Conservation (phyloP, 2,888 invertebrate genomes). For the Himalopsyche tibetana region DNA sequence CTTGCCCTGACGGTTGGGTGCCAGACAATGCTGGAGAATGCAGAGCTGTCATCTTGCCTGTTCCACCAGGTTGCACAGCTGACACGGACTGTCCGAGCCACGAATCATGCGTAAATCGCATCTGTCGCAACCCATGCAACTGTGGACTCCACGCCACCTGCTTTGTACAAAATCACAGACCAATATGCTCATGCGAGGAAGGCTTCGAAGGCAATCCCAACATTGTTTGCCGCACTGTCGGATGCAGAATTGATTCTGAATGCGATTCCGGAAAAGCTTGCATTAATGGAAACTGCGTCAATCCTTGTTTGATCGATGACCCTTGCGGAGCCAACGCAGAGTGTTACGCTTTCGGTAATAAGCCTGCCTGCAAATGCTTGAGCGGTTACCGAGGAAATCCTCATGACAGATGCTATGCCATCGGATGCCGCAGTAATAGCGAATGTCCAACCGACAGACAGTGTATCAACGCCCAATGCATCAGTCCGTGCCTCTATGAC, state of each 20-base stretch:
- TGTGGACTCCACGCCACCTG: conserved; percentile 92
- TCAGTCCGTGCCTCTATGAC: conserved; percentile 87
- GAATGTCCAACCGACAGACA: conserved; percentile 92
- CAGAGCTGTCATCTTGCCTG: conserved; percentile 82
- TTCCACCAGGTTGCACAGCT: conserved; percentile 85
- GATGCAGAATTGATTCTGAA: conserved; percentile 89
- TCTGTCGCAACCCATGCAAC: conserved; percentile 91
- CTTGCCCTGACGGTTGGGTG: conserved; percentile 90
- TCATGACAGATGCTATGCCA: conserved; percentile 83
- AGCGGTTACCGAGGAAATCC: conserved; percentile 90
- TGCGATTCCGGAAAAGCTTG: conserved; percentile 91
- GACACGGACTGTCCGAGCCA: conserved; percentile 87
- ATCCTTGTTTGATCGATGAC: conserved; percentile 88
- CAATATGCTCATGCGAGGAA: conserved; percentile 89
- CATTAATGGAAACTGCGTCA: conserved; percentile 89
- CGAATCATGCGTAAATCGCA: conserved; percentile 90
- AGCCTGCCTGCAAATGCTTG: conserved; percentile 87
- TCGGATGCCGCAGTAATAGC: conserved; percentile 90
- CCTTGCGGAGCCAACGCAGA: conserved; percentile 90
- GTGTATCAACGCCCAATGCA: conserved; percentile 90
- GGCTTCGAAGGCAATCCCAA: conserved; percentile 93
- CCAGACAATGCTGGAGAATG: conserved; percentile 89
- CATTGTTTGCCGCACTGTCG: conserved; percentile 86
- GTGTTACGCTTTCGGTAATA: conserved; percentile 85
- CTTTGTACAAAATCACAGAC: conserved; percentile 88